Evolutionary conservation across 2,113 vertebrate species (phyloP).

Genomic region (Crotalus tigris): DNA sequence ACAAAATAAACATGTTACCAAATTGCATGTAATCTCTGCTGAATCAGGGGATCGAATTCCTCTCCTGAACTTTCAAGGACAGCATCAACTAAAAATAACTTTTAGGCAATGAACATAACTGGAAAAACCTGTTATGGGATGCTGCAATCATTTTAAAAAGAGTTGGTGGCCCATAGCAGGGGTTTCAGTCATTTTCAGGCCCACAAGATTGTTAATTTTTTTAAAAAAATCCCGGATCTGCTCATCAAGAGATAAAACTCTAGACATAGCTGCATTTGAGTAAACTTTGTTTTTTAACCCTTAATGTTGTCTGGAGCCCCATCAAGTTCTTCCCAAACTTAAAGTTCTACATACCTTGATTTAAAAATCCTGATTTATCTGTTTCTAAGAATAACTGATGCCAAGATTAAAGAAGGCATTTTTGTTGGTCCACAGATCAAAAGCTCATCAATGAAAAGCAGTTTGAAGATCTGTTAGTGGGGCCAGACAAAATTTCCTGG

Average conservation of each 20-base stretch:
- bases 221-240: not conserved
- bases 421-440: too few species aligned
- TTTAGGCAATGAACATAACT: not conserved
- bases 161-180: not conserved
- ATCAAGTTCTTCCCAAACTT: not conserved
- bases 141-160: not conserved
- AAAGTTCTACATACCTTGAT: not conserved
- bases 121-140: not conserved
- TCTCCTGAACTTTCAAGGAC: constrained; percentile 8
- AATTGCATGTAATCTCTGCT: constrained; percentile 5
- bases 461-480: too few species aligned
- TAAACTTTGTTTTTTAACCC: not conserved
- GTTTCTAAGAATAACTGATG: too few species aligned
- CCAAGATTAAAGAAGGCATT: too few species aligned
- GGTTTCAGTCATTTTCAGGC: not conserved
- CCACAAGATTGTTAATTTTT: not conserved
- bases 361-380: not conserved
- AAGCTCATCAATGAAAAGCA: too few species aligned
- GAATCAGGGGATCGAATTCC: constrained; percentile 11
- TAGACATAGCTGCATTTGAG: not conserved
- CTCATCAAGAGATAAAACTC: not conserved
- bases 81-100: not conserved
- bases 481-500: too few species aligned
- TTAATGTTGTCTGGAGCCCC: not conserved
- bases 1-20: constrained; percentile 15